Conservation (phyloP, 2,797 vertebrate species). For the Apogon hyalosoma region DNA sequence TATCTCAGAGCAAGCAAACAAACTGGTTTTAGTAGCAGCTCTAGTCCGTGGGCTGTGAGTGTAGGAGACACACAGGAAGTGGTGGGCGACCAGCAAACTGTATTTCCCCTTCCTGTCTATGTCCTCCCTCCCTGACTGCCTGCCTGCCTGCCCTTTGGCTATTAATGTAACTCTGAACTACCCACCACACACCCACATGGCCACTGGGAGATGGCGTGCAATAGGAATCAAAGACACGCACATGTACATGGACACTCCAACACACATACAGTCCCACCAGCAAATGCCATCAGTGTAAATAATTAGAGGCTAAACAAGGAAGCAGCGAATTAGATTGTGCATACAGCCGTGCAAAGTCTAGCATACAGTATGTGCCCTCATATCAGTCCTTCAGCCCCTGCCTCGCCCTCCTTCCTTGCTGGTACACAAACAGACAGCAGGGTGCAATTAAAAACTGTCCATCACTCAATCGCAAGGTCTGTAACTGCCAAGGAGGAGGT, state of each 20-base stretch:
- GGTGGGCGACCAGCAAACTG: conserved; percentile 86
- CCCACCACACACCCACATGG: conserved; percentile 85
- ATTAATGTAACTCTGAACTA: conserved; percentile 83
- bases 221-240: conserved; percentile 50
- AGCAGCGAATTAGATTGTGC: conserved; percentile 46
- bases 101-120: conserved; percentile 86
- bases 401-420: conserved; percentile 39
- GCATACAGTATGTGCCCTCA: conserved; percentile 37
- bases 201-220: conserved; percentile 68
- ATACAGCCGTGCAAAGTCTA: conserved; percentile 27
- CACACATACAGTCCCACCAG: conserved; percentile 28
- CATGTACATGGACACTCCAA: conserved; percentile 40
- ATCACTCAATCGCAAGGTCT: conserved; percentile 55
- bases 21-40: conserved; percentile 78
- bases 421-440: conserved; percentile 47
- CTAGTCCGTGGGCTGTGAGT: conserved; percentile 78
- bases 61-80: conserved; percentile 85
- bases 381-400: conserved; percentile 30
- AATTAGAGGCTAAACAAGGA: conserved; percentile 62
- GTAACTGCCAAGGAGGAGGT: conserved; percentile 33
- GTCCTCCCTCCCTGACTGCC: conserved; percentile 74
- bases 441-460: conserved; percentile 57
- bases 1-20: conserved; percentile 72
- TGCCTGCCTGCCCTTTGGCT: conserved; percentile 81
- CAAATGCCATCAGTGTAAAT: conserved; percentile 62